Percentiles rank a stretch among this genome's conserved stretches.
Conservation (phyloP, 2,113 vertebrate species). For the Calonectris borealis region DNA sequence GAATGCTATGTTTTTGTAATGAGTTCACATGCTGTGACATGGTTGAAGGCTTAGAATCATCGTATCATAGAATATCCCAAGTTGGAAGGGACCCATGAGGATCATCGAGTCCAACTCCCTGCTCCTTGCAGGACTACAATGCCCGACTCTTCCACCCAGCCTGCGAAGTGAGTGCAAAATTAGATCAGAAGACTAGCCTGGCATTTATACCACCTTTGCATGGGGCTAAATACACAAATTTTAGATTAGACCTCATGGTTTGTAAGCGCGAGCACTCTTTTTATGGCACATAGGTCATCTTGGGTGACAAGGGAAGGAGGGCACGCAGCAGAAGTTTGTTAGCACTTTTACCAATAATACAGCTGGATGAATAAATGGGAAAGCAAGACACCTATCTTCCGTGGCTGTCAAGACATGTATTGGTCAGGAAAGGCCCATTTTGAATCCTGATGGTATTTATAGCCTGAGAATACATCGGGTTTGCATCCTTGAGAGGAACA, state of each 20-base stretch:
- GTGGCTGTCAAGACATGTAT: background rate
- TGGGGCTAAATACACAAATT: background rate
- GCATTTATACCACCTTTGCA: background rate
- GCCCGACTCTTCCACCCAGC: background rate
- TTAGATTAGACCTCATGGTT: background rate
- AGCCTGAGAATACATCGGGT: background rate
- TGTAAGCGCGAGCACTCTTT: background rate
- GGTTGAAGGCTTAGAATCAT: background rate
- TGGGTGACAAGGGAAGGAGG: background rate
- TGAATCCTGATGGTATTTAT: conserved; percentile 42
- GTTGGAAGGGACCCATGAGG: background rate
- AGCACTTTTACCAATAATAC: background rate
- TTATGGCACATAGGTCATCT: background rate
- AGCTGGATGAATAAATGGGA: background rate
- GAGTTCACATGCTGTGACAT: background rate
- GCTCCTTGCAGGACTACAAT: background rate
- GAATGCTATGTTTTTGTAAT: background rate
- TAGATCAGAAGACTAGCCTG: background rate
- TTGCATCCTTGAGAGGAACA: conserved; percentile 35
- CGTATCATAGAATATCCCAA: background rate
- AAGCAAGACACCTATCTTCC: background rate
- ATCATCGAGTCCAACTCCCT: background rate
- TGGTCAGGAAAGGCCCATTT: background rate
- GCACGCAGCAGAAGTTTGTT: background rate
- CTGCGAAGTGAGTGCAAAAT: background rate